A percentile compares a stretch with the other conserved stretches of the same genome.
Evolutionary conservation across 2,113 vertebrate species (phyloP).

Genomic region (Amphilophus citrinellus): DNA sequence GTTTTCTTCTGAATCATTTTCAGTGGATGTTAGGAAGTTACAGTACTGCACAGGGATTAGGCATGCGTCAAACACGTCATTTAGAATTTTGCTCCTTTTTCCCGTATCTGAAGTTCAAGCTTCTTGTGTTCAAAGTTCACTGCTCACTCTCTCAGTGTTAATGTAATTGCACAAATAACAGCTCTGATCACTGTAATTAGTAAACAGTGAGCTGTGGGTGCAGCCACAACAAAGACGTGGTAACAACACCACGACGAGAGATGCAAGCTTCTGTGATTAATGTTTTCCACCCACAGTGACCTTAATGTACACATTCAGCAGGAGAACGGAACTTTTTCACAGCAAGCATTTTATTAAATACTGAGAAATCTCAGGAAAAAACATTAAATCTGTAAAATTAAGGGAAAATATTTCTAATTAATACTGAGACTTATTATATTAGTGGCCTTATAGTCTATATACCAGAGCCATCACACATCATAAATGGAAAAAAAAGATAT

Average conservation of each 20-base stretch:
- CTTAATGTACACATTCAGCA: not conserved
- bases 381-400: not conserved
- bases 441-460: not conserved
- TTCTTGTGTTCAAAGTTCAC: not conserved
- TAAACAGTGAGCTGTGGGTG: not conserved
- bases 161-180: conserved; percentile 23
- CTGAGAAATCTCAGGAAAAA: not conserved
- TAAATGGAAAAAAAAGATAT: too few species aligned
- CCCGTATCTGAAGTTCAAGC: not conserved
- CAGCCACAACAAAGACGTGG: conserved; percentile 17
- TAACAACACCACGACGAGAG: not conserved
- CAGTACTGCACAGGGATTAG: not conserved
- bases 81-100: not conserved
- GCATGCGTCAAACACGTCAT: not conserved
- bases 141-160: not conserved
- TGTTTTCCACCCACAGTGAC: conserved; percentile 28
- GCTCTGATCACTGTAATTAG: conserved; percentile 30
- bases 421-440: not conserved
- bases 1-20: not conserved
- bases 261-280: not conserved
- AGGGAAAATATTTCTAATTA: not conserved
- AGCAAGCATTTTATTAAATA: not conserved
- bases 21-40: not conserved
- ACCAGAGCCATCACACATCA: not conserved
- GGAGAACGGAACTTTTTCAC: not conserved